Evolutionary conservation across 2,113 vertebrate genomes (phyloP), one percentile per base, ranked within the genome.

Genomic region (Felis chaus): DNA sequence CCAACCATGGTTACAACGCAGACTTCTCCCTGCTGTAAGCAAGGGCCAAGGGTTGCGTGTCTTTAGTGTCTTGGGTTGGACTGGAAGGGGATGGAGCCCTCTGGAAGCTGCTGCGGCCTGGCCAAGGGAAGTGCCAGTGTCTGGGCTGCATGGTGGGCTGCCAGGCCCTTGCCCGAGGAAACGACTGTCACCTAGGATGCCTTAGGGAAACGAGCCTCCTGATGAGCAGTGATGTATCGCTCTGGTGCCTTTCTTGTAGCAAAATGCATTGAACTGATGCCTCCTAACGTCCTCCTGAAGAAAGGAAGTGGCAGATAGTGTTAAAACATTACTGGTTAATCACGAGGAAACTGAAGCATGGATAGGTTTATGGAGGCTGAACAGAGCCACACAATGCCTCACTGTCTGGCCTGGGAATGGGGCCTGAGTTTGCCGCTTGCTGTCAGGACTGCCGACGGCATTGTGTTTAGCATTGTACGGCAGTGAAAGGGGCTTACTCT

Each of bases 351-450:
- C 92, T 50, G 93, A 93, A 96, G 95, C 95, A 29, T 57, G 95
- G 83, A 36, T 89, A 80, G 96, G 97, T 95, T 97, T 97, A 94
- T 80, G 92, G 87, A 96, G 96, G 92, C 90, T 50, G 96, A 66
- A 31, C 78, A 31, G 97, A 93, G 94, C 57, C 73, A 83, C 63
- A 98, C 97, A 98, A 98, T 97, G 97, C 96, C 95, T 91, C 39
- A 98, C 97, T 98, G 98, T 98, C 96, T 98, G 97, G 98, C 98
- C 98, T 98, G 98, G 98, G 98, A 98, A 98, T 98, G 98, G 69
- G 95, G 98, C 94, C 97, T 50, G 97, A 76, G 97, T 95, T 96
- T 82, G 96, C 98, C 31, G 80, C 97, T 97, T 27, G 92, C 98
- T 96, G 97, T 98, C 98, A 98, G 98, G 97, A 80, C 97, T 57